Base-by-base conservation (phyloP, 2,888 invertebrate genomes). In the Dendrolimus pini region DNA sequence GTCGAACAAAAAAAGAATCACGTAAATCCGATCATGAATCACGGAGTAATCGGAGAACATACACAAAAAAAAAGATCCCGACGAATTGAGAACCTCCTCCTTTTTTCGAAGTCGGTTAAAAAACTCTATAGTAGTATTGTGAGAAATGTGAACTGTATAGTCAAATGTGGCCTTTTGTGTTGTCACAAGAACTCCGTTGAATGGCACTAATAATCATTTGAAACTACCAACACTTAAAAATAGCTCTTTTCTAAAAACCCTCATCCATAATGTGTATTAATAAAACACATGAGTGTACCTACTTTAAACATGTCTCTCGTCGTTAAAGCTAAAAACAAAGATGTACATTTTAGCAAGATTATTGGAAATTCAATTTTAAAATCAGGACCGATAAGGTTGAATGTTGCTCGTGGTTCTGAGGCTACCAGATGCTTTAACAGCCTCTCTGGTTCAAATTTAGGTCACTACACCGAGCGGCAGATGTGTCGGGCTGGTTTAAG, bases 391-490 rank as follows among this genome's bases (percentile, higher is more conserved):
- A 57, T 64, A 65, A 66, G 30, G 67, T 61, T 60, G 52, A 65
- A 61, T 57, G 58, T 71, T 54, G 59, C 57, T 14, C 62, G 61
- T 14, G 54, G 18, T 52, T 41, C 10, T 9, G n/a, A 52, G 18
- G 41, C 41, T 30, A 57, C 61, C 67, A 71, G 69, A 69, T 72
- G 70, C 61, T 62, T 62, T 62, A 61, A 62, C 62, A 63, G 64
- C 65, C 64, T 65, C 65, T 64, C 65, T 65, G 56, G 62, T 58
- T 60, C 61, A 65, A 70, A 74, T 72, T 65, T 70, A 68, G 74
- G 72, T 74, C 72, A 69, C 61, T 59, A 60, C 60, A 58, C 59
- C 61, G 56, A 62, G 62, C 59, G 61, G 65, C 69, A 72, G 72
- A 67, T 74, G 71, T 65, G 68, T 62, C 65, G 61, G 66, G 65